Percentiles rank a stretch among this genome's conserved stretches.
These are phyloP conservation scores for Leucoma salicis DNA, from an alignment of 2,888 invertebrate species.

Conservation along the genomic window DNA sequence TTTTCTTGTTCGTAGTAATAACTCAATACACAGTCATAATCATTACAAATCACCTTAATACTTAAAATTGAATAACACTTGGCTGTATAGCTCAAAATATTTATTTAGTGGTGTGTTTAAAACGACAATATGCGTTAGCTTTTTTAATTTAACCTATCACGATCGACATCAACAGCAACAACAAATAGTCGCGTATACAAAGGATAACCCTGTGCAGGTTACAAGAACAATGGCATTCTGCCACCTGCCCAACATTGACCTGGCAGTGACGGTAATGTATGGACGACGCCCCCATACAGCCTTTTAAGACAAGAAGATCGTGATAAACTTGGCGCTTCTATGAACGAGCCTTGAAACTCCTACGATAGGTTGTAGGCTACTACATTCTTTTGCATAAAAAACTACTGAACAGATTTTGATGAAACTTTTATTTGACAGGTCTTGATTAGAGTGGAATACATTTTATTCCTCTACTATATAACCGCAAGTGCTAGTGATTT, in stretches of 20 bases:
- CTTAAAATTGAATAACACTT: background rate
- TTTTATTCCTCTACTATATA: too few relatives aligned
- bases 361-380: slow-evolving; percentile 5
- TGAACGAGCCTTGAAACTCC: slow-evolving; percentile 12
- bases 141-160: slow-evolving; percentile 9
- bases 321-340: slow-evolving; percentile 18
- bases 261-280: slow-evolving; percentile 14
- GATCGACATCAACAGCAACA: background rate
- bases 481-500: too few relatives aligned
- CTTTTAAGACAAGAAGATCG: slow-evolving; percentile 32
- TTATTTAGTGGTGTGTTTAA: background rate
- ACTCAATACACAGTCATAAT: too few relatives aligned
- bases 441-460: too few relatives aligned
- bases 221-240: slow-evolving; percentile 34
- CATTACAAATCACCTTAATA: too few relatives aligned
- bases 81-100: background rate
- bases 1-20: too few relatives aligned
- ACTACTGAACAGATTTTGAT: too few relatives aligned
- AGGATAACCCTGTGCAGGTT: slow-evolving; percentile 18
- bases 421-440: too few relatives aligned
- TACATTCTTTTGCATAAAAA: slow-evolving; percentile 7
- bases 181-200: slow-evolving; percentile 15
- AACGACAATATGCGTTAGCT: background rate
- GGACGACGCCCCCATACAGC: slow-evolving; percentile 33
- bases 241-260: slow-evolving; percentile 44